Conservation (phyloP, 1,140 invertebrate genomes). For the Microvelia longipes region DNA sequence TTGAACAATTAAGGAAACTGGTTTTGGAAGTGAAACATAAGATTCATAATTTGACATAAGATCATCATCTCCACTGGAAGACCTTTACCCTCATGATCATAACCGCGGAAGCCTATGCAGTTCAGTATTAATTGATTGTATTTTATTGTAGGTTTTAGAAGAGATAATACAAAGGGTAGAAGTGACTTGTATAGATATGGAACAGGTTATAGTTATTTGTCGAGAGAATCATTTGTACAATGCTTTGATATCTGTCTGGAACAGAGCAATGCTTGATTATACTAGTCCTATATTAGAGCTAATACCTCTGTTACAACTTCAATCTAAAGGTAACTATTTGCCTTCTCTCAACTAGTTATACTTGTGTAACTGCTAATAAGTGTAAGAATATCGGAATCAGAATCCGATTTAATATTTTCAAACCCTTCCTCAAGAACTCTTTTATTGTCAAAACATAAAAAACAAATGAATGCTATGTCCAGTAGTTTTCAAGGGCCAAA, state of each 20-base stretch:
- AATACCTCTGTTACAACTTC: conserved; percentile 37
- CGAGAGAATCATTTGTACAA: conserved; percentile 64
- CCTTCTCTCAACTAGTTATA: too few relatives aligned
- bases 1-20: too few relatives aligned
- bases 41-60: too few relatives aligned
- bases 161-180: conserved; percentile 65
- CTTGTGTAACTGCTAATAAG: not conserved
- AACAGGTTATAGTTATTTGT: conserved; percentile 73
- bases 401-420: too few relatives aligned
- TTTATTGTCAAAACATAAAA: not conserved
- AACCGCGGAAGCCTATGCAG: too few relatives aligned
- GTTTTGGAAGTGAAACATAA: too few relatives aligned
- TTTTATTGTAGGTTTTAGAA: conserved; percentile 44
- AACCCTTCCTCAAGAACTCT: not conserved
- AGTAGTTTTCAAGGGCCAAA: too few relatives aligned
- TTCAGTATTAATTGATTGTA: too few relatives aligned
- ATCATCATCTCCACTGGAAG: too few relatives aligned
- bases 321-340: conserved; percentile 25
- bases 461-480: too few relatives aligned
- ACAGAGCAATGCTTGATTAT: conserved; percentile 68
- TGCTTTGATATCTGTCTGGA: conserved; percentile 78
- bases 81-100: too few relatives aligned
- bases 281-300: conserved; percentile 67
- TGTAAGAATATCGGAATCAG: not conserved
- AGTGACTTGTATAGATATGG: conserved; percentile 71